A percentile compares a stretch with the other conserved stretches of the same genome.
phyloP scores from a whole-genome alignment of 1,140 invertebrate species.

The Drosophila persimilis region DNA sequence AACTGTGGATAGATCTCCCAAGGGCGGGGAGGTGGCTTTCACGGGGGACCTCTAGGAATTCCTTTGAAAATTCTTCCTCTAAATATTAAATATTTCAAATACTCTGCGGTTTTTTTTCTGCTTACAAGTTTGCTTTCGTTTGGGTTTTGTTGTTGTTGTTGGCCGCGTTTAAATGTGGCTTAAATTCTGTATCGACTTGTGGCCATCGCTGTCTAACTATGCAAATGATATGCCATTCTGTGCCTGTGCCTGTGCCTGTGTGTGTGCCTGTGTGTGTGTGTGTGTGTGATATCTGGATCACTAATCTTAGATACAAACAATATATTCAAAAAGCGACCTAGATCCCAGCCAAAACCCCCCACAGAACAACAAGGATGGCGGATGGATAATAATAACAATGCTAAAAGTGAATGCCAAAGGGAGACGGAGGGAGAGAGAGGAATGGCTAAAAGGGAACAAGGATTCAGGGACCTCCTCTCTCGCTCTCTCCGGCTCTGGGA shows the following conservation, averaged over 20 bases:
- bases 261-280: constrained; percentile 62
- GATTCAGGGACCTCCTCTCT: too few relatives aligned
- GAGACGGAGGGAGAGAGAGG: constrained; percentile 9
- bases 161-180: constrained; percentile 31
- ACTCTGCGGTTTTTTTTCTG: too few relatives aligned
- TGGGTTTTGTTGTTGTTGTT: constrained; percentile 7
- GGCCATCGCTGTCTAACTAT: constrained; percentile 35
- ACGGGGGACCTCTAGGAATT: too few relatives aligned
- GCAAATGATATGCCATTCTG: constrained; percentile 42
- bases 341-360: constrained; percentile 56
- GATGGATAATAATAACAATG: constrained; percentile 75
- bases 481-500: background rate
- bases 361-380: constrained; percentile 44
- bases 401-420: constrained; percentile 60
- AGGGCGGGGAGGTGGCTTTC: too few relatives aligned
- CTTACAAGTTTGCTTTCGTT: background rate
- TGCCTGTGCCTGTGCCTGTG: too few relatives aligned
- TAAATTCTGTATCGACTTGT: constrained; percentile 39
- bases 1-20: too few relatives aligned
- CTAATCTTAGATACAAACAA: constrained; percentile 79
- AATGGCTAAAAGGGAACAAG: constrained; percentile 8
- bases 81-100: too few relatives aligned
- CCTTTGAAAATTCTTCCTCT: too few relatives aligned
- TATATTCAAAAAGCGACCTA: constrained; percentile 80
- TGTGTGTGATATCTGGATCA: constrained; percentile 64